Base-by-base conservation (phyloP, 2,113 vertebrate species). In the Planiliza haematocheilus region DNA sequence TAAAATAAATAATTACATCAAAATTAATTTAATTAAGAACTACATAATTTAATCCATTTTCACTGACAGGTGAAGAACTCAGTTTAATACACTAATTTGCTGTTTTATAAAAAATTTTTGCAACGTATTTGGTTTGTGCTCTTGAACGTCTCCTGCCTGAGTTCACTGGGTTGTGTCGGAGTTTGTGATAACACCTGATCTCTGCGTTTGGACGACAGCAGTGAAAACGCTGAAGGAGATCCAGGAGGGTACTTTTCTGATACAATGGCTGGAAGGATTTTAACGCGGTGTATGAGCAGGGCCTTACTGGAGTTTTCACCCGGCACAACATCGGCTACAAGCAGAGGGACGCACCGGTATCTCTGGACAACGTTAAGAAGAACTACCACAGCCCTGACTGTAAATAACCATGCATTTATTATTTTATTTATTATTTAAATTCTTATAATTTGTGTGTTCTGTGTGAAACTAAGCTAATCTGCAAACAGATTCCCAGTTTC, bases 351-450 rank as follows among this genome's bases (percentile, higher is more conserved):
- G 0, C 37, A 0, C 8, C 62, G 71, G 20, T 7, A 9, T 8
- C 51, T 59, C 38, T 61, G 79, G 75, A 80, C 83, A 16, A 1
- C 38, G 14, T 30, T 59, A 0, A 48, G 74, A 13, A 72, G 53
- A 63, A 66, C 74, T 0, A 46, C 43, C 6, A 1, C 50, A 8
- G n/a, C 57, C 34, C 52, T 82, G 0, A 82, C 39, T 10, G 84
- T 91, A 84, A 91, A 58, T 75, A 76, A 9, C 8, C 0, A 17
- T 7, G 8, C 2, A 38, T 21, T 38, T 37, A 34, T 38, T 4
- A 7, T 24, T 11, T 13, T 1, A 2, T 55, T 0, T 42, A 7
- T 3, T 8, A 10, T 41, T 41, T 41, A n/a, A n/a, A n/a, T n/a
- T n/a, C n/a, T n/a, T n/a, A n/a, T n/a, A n/a, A n/a, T n/a, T 18